phyloP scores from a whole-genome alignment of 2,113 vertebrate genomes.

The Tapirus terrestris region DNA sequence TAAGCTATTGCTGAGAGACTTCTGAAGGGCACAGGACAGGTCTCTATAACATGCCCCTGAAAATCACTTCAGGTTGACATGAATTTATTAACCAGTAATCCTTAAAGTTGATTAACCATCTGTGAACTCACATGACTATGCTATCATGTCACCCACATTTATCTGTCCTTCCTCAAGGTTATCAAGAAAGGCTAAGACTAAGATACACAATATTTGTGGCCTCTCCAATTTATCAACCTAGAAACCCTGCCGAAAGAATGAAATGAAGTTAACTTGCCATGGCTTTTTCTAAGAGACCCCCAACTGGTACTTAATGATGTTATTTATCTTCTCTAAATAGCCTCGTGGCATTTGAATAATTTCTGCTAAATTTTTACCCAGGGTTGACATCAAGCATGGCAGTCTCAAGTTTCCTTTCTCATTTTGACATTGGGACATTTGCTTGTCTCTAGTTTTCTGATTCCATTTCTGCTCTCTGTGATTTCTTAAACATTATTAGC shows the following conservation, averaged over 20 bases:
- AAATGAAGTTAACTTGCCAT: slow-evolving; percentile 59
- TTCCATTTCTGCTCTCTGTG: not conserved
- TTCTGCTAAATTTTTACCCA: slow-evolving; percentile 25
- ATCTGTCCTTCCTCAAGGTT: slow-evolving; percentile 50
- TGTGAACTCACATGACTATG: not conserved
- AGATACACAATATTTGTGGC: not conserved
- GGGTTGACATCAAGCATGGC: not conserved
- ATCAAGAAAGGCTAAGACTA: slow-evolving; percentile 38
- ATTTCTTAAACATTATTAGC: slow-evolving; percentile 2
- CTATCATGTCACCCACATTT: not conserved
- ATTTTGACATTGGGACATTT: slow-evolving; percentile 4
- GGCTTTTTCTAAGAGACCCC: slow-evolving; percentile 58
- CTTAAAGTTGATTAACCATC: not conserved
- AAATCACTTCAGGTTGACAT: not conserved
- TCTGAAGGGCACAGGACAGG: not conserved
- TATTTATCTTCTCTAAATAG: slow-evolving; percentile 76
- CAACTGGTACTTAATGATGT: slow-evolving; percentile 57
- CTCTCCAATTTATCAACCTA: slow-evolving; percentile 32
- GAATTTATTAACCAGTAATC: not conserved
- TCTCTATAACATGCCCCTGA: not conserved
- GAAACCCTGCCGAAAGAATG: slow-evolving; percentile 37
- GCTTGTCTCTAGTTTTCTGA: slow-evolving; percentile 11
- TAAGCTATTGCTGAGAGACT: not conserved
- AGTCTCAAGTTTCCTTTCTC: not conserved
- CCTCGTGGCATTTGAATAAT: slow-evolving; percentile 48